Base-by-base conservation (phyloP, 2,888 invertebrate species). In the Cryptops parisi region DNA sequence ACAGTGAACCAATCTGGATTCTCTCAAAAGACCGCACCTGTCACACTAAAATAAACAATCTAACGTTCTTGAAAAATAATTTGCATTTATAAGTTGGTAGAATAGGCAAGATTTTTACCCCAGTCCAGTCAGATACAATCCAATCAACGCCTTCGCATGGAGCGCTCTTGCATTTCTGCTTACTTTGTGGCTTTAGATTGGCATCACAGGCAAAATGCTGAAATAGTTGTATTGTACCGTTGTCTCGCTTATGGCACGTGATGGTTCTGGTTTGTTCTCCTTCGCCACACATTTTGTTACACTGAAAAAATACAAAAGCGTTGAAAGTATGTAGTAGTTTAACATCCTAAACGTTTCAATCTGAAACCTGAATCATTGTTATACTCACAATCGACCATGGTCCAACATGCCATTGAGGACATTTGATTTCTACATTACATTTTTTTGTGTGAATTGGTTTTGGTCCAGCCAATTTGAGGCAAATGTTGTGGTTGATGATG, bases 81-180 rank as follows among this genome's bases (percentile, higher is more conserved):
- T n/a, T n/a, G n/a, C n/a, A n/a, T n/a, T n/a, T 12, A 19, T 2
- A 27, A n/a, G n/a, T n/a, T n/a, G n/a, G n/a, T n/a, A n/a, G n/a
- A n/a, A n/a, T n/a, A n/a, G n/a, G n/a, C n/a, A n/a, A n/a, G n/a
- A n/a, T n/a, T n/a, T n/a, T 45, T 72, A 93, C 93, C 61, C 89
- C 87, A 60, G 79, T 78, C 93, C 93, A 94, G 41, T 82, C 79
- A 0, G 88, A 81, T 5, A 80, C 71, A 50, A 90, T 78, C 90
- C 91, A 94, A 67, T 91, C 91, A 9, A 90, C 81, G 3, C 91
- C 93, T 55, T 84, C 86, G 65, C 93, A 94, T 0, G 90, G 87
- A 47, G 83, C 67, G 47, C 64, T 62, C 54, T 66, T 64, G 65
- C 96, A 96, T 15, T 72, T 57, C 63, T 80, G 78, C 59, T 82